phyloP scores from a whole-genome alignment of 1,140 invertebrate species.

The Brachionus asplanchnoidis region DNA sequence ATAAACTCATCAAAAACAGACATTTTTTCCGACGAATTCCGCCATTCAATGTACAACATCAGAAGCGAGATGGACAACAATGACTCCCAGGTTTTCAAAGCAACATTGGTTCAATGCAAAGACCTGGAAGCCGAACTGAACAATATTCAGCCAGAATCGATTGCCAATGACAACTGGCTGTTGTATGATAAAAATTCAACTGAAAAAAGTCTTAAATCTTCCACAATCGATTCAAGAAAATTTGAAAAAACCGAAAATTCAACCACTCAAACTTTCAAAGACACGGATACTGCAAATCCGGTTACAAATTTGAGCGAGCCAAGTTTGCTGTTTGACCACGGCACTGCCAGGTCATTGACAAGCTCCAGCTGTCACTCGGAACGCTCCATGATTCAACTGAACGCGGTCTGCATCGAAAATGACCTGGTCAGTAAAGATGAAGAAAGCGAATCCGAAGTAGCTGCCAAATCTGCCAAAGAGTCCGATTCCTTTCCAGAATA shows the following conservation, averaged over 20 bases:
- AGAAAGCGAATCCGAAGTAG: neutral
- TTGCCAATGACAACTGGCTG: slow-evolving; percentile 27
- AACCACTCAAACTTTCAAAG: neutral
- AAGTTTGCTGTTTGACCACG: neutral
- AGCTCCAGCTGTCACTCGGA: slow-evolving; percentile 35
- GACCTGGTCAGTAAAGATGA: neutral
- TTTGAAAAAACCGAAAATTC: neutral
- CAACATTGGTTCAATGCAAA: slow-evolving; percentile 4
- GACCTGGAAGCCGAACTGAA: neutral
- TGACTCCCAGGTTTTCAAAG: slow-evolving; percentile 3
- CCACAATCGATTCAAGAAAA: neutral
- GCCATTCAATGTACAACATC: neutral
- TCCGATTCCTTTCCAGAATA: neutral
- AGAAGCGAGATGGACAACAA: neutral
- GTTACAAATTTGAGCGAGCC: neutral
- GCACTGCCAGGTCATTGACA: slow-evolving; percentile 18
- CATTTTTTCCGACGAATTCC: neutral
- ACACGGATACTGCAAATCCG: neutral
- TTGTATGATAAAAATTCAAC: slow-evolving; percentile 38
- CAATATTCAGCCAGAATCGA: neutral
- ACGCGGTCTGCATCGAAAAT: slow-evolving; percentile 11
- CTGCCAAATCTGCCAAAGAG: neutral
- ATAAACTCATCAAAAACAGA: neutral
- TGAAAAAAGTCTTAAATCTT: neutral
- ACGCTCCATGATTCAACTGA: slow-evolving; percentile 31